A percentile compares a stretch with the other conserved stretches of the same genome.
phyloP scores from a whole-genome alignment of 1,140 invertebrate genomes.

The Spodoptera frugiperda region DNA sequence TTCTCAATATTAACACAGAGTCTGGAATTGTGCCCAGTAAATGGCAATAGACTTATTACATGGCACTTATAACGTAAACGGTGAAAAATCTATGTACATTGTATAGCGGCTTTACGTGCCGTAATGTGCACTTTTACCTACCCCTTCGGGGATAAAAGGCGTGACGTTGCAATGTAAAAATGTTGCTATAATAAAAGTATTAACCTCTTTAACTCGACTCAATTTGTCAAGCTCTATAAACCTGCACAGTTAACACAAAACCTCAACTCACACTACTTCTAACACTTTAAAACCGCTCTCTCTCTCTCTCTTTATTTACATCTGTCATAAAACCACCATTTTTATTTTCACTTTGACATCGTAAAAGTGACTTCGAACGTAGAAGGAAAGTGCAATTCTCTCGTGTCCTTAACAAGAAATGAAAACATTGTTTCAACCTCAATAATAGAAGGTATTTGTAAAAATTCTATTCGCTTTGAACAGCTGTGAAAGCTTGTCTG shows the following conservation, averaged over 20 bases:
- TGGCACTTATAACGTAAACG: no score
- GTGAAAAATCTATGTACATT: no score
- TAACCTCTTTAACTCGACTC: not conserved
- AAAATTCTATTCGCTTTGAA: slow-evolving; percentile 38
- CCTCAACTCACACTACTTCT: not conserved
- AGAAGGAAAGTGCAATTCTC: slow-evolving; percentile 36
- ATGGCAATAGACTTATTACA: no score
- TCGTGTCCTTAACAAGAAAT: slow-evolving; percentile 22
- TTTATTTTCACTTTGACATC: slow-evolving; percentile 39
- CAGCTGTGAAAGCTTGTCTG: slow-evolving; percentile 30
- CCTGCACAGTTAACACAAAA: slow-evolving; percentile 24
- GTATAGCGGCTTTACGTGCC: no score
- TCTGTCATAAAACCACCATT: slow-evolving; percentile 35
- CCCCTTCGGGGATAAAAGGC: no score
- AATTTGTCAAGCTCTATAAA: slow-evolving; percentile 1
- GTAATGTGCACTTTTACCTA: no score
- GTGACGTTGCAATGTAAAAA: no score
- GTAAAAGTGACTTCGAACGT: slow-evolving; percentile 43
- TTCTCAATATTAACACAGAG: no score
- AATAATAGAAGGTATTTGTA: slow-evolving; percentile 48
- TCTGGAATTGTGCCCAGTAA: no score
- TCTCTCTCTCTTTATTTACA: slow-evolving; percentile 15
- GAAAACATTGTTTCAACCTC: slow-evolving; percentile 38
- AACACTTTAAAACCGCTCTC: slow-evolving; percentile 7
- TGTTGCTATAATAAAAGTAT: no score